Conservation (phyloP, 2,888 invertebrate species). For the Acronicta psi region DNA sequence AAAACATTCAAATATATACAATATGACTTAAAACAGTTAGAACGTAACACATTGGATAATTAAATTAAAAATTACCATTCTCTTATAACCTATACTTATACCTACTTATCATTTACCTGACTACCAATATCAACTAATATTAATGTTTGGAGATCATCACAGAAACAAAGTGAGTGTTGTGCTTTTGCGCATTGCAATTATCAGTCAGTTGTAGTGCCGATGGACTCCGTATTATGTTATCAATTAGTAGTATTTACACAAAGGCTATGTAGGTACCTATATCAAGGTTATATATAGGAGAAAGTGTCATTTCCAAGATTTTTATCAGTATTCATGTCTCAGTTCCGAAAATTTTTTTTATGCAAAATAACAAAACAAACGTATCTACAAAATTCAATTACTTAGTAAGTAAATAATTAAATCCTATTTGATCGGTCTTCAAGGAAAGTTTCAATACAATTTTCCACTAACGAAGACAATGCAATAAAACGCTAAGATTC, state of each 20-base stretch:
- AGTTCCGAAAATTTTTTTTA: no score
- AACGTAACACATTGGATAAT: neutral
- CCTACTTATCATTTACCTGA: neutral
- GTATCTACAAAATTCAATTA: no score
- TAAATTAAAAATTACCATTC: neutral
- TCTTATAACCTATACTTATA: no score
- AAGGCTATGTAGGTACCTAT: slow-evolving; percentile 21
- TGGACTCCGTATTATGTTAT: slow-evolving; percentile 20
- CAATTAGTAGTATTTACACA: slow-evolving; percentile 21
- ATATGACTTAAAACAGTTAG: no score
- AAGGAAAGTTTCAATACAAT: no score
- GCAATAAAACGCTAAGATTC: no score
- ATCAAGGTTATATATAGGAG: neutral
- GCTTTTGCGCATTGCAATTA: slow-evolving; percentile 21
- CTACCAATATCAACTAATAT: neutral
- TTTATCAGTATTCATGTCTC: no score
- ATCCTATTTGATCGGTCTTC: no score
- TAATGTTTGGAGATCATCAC: slow-evolving; percentile 10
- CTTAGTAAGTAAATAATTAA: no score
- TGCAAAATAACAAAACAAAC: no score
- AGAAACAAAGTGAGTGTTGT: slow-evolving; percentile 1
- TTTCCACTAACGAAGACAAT: no score
- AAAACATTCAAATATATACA: neutral
- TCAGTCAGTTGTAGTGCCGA: slow-evolving; percentile 19
- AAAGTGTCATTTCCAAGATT: no score